Conservation (phyloP, 2,113 vertebrate genomes). For the Tachuris rubrigastra region DNA sequence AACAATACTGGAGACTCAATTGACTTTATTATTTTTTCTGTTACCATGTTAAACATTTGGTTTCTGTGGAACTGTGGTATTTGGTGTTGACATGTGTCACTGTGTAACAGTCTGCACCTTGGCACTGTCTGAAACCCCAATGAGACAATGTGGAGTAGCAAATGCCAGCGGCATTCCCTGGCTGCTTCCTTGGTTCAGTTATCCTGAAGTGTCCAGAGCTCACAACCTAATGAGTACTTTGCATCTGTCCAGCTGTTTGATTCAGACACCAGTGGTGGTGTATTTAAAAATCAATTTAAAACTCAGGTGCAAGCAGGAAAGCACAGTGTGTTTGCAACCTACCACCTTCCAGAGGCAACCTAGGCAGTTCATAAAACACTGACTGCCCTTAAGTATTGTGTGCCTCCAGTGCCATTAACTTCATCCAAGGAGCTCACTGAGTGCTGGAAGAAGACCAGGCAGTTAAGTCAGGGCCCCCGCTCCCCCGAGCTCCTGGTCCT, state of each 20-base stretch:
- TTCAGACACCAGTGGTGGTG: background rate
- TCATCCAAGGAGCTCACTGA: background rate
- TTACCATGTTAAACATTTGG: constrained; percentile 12
- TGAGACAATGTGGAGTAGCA: rapidly evolving
- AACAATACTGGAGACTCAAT: constrained; percentile 84
- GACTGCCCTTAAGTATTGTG: background rate
- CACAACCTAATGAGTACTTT: background rate
- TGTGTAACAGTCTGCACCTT: background rate
- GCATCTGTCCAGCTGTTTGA: background rate
- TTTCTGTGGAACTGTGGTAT: background rate
- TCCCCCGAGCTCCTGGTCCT: background rate
- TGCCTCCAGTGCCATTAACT: background rate
- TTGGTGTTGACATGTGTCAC: background rate
- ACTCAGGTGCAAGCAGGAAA: background rate
- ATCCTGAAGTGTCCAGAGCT: background rate
- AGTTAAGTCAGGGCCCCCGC: background rate
- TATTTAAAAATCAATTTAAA: background rate
- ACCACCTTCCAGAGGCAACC: constrained; percentile 5
- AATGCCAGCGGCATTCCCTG: rapidly evolving
- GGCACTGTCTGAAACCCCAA: background rate
- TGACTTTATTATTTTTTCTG: constrained; percentile 94
- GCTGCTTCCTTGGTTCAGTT: background rate
- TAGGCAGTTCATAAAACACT: background rate
- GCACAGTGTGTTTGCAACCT: background rate
- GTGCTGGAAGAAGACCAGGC: background rate